Evolutionary conservation across 2,888 invertebrate species (phyloP).

Genomic region (Sminthurinus aureus): DNA sequence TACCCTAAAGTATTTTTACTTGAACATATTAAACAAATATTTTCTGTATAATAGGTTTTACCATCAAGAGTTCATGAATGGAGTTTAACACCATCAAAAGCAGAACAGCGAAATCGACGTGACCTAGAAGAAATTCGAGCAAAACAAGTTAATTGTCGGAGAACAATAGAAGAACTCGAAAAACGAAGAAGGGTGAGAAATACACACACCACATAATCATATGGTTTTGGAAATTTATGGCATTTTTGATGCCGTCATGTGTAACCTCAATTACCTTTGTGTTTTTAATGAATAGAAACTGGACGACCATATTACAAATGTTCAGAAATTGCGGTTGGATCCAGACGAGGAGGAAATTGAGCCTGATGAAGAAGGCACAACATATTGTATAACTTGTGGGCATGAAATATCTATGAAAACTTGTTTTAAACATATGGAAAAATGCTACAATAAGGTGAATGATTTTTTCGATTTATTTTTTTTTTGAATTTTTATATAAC

Average conservation of each 20-base stretch:
- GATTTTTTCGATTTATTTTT: neutral
- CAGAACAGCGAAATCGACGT: constrained; percentile 80
- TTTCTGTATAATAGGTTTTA: constrained; percentile 74
- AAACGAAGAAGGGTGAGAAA: constrained; percentile 69
- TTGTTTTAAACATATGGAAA: constrained; percentile 96
- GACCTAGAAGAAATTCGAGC: constrained; percentile 74
- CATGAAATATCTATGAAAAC: constrained; percentile 92
- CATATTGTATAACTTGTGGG: constrained; percentile 97
- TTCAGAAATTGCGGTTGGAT: constrained; percentile 75
- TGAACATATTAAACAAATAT: neutral
- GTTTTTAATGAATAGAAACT: constrained; percentile 67
- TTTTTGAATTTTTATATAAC: neutral
- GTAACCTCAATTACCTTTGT: neutral
- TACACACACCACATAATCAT: neutral
- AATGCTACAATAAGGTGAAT: constrained; percentile 88
- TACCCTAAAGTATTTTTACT: neutral
- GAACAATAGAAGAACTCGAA: constrained; percentile 81
- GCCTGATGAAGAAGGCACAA: constrained; percentile 74
- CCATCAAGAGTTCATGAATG: constrained; percentile 93
- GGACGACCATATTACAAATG: constrained; percentile 81
- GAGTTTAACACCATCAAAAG: constrained; percentile 84
- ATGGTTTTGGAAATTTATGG: neutral
- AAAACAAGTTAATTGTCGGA: constrained; percentile 79
- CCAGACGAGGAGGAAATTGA: constrained; percentile 69
- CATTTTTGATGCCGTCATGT: neutral